A percentile compares a stretch with the other conserved stretches of the same genome.
Evolutionary conservation across 1,140 invertebrate genomes (phyloP).

Genomic region (Reticulitermes speratus): DNA sequence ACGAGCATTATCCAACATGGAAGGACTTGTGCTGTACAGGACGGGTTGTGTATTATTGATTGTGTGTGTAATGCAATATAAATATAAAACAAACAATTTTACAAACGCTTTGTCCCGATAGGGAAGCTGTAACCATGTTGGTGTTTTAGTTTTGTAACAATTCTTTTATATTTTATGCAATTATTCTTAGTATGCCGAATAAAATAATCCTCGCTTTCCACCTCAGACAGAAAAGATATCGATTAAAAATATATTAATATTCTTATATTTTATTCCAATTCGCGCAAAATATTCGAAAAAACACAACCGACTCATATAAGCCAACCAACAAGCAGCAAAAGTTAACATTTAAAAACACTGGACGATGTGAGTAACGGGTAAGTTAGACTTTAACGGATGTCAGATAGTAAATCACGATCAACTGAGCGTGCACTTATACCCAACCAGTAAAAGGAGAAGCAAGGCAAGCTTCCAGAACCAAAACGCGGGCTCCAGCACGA

Average conservation of each 20-base stretch:
- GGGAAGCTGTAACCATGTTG: conserved; percentile 1
- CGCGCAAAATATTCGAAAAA: conserved; percentile 18
- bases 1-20: conserved; percentile 4
- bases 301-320: background rate
- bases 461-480: background rate
- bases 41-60: conserved; percentile 21
- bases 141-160: background rate
- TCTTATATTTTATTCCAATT: conserved; percentile 13
- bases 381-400: background rate
- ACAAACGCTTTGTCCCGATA: background rate
- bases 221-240: background rate
- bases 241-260: conserved; percentile 15
- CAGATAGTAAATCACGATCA: background rate
- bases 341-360: conserved; percentile 15
- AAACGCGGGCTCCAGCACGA: background rate
- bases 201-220: background rate
- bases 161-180: background rate
- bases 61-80: conserved; percentile 19
- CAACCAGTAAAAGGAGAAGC: background rate
- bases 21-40: conserved; percentile 28
- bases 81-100: conserved; percentile 1
- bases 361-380: conserved; percentile 14
- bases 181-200: background rate
- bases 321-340: conserved; percentile 6
- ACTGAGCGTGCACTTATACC: background rate